Percentiles rank a stretch among this genome's conserved stretches.
Conservation (phyloP, 64 coral and sea anemone species). For the Stichodactyla mertensii region DNA sequence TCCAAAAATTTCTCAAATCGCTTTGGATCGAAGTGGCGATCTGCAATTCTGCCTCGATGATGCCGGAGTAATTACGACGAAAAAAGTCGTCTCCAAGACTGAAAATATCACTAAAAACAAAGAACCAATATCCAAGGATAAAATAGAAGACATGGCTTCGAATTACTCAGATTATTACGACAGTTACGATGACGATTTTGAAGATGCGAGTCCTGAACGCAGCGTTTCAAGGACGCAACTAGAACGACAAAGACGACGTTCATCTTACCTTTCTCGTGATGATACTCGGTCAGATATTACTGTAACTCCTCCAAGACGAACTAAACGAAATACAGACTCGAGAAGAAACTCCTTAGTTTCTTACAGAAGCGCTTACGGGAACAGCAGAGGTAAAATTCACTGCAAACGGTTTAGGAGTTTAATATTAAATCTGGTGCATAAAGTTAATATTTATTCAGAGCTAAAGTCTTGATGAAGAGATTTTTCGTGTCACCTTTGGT, state of each 20-base stretch:
- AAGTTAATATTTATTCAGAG: not conserved
- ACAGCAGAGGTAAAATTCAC: slow-evolving; percentile 50
- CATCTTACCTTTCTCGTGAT: slow-evolving; percentile 12
- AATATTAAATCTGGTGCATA: not conserved
- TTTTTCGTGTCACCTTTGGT: not conserved
- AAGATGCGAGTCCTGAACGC: slow-evolving; percentile 17
- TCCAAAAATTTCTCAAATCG: slow-evolving; percentile 32
- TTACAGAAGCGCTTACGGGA: slow-evolving; percentile 71
- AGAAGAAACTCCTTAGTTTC: slow-evolving; percentile 65
- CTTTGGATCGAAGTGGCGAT: slow-evolving; percentile 58
- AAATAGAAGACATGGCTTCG: slow-evolving; percentile 57
- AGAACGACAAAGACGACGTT: slow-evolving; percentile 6
- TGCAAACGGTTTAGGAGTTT: not conserved
- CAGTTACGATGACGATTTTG: slow-evolving; percentile 91
- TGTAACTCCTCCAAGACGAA: slow-evolving; percentile 19
- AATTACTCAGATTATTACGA: slow-evolving; percentile 81
- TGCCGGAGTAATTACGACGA: slow-evolving; percentile 60
- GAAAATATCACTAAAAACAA: slow-evolving; percentile 42
- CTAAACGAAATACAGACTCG: slow-evolving; percentile 26
- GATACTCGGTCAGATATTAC: slow-evolving; percentile 4
- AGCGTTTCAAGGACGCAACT: slow-evolving; percentile 18
- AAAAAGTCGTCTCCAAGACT: slow-evolving; percentile 37
- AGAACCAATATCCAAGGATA: slow-evolving; percentile 36
- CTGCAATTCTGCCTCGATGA: slow-evolving; percentile 40
- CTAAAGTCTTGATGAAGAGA: not conserved